phyloP scores from a whole-genome alignment of 2,797 vertebrate species.

The Moxostoma hubbsi region DNA sequence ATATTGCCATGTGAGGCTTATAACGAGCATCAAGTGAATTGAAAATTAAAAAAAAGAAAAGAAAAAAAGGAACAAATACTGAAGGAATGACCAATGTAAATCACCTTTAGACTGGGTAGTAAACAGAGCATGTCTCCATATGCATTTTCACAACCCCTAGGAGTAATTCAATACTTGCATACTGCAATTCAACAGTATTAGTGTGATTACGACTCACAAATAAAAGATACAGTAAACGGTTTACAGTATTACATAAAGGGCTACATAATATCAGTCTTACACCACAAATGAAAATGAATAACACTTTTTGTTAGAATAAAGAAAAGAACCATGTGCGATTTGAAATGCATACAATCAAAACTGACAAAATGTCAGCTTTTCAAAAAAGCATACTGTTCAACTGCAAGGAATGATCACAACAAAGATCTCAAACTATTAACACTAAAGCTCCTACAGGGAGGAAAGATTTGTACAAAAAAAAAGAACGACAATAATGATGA shows the following conservation, averaged over 20 bases:
- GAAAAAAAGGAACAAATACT: conserved; percentile 48
- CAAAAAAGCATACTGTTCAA: conserved; percentile 65
- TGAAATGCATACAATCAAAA: conserved; percentile 79
- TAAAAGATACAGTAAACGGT: conserved; percentile 51
- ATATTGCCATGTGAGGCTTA: conserved; percentile 18
- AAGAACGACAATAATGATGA: neutral
- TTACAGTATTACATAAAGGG: conserved; percentile 59
- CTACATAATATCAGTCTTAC: conserved; percentile 50
- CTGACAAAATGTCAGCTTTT: conserved; percentile 58
- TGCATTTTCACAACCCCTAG: neutral
- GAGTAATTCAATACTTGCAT: conserved; percentile 35
- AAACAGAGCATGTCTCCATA: conserved; percentile 19
- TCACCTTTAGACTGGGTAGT: conserved; percentile 34
- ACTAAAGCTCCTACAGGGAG: conserved; percentile 52
- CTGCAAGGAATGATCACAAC: conserved; percentile 55
- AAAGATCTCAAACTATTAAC: conserved; percentile 60
- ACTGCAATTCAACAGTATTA: conserved; percentile 12
- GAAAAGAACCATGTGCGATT: conserved; percentile 38
- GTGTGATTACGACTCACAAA: conserved; percentile 35
- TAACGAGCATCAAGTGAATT: conserved; percentile 16
- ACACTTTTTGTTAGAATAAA: conserved; percentile 57
- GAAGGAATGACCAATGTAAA: conserved; percentile 21
- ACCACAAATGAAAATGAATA: conserved; percentile 55
- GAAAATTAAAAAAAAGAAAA: neutral
- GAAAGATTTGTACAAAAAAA: conserved; percentile 41